phyloP scores from a whole-genome alignment of 2,888 invertebrate genomes.

The Rhabditoides inermis region DNA sequence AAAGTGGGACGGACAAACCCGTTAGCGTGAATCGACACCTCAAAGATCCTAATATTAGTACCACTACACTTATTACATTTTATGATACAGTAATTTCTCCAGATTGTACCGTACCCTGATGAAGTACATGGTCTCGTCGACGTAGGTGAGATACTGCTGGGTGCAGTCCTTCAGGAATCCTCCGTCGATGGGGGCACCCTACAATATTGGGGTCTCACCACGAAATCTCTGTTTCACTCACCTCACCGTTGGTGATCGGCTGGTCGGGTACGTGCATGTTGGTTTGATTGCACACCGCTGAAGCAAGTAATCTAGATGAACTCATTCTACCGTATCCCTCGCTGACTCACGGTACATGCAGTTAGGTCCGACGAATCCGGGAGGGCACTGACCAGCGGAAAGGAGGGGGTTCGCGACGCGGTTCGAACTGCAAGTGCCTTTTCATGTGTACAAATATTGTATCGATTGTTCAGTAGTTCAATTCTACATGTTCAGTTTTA shows the following conservation, averaged over 20 bases:
- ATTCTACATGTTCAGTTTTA: no score
- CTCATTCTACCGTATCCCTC: not conserved
- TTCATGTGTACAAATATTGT: no score
- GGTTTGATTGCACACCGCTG: constrained; percentile 26
- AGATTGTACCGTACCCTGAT: no score
- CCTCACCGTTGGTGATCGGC: constrained; percentile 8
- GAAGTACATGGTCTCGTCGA: constrained; percentile 29
- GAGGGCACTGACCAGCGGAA: constrained; percentile 21
- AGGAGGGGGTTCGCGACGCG: no score
- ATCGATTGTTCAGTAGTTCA: no score
- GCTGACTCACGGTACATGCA: constrained; percentile 28
- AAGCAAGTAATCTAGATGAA: constrained; percentile 1
- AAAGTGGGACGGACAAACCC: constrained; percentile 21
- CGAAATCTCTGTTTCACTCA: not conserved
- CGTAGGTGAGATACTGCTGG: constrained; percentile 13
- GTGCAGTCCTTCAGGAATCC: constrained; percentile 23
- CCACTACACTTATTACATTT: no score
- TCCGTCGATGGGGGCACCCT: constrained; percentile 16
- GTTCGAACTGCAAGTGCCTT: no score
- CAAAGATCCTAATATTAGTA: no score
- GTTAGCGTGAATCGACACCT: constrained; percentile 19
- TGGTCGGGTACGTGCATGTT: constrained; percentile 16
- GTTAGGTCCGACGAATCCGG: constrained; percentile 37
- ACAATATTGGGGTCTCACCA: not conserved
- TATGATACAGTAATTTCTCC: no score